These are phyloP conservation scores for Tiliacea citrago DNA, from an alignment of 2,888 invertebrate species.

Conservation along the genomic window DNA sequence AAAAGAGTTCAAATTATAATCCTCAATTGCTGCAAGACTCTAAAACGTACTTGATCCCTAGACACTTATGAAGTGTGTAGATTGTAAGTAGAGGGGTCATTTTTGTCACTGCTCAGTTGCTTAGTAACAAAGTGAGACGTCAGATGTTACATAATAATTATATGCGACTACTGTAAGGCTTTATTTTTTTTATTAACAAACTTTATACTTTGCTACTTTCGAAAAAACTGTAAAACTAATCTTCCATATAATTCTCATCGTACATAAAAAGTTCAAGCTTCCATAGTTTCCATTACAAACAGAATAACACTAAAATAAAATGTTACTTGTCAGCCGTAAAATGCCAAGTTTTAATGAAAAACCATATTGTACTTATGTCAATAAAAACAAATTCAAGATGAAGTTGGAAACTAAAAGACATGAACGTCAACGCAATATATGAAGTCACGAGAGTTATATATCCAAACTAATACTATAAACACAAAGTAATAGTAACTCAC, in stretches of 20 bases:
- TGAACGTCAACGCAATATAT: neutral
- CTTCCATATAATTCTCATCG: neutral
- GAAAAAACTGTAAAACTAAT: too few relatives aligned
- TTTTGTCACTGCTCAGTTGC: too few relatives aligned
- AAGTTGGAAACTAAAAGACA: constrained; percentile 1
- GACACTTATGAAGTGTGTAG: too few relatives aligned
- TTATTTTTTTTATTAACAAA: too few relatives aligned
- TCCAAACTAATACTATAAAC: neutral
- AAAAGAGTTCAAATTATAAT: too few relatives aligned
- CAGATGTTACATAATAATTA: too few relatives aligned
- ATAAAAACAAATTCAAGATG: constrained; percentile 20
- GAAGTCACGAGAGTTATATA: neutral
- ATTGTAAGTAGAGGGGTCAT: too few relatives aligned
- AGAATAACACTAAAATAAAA: constrained; percentile 4
- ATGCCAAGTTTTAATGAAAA: constrained; percentile 12
- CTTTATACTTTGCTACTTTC: too few relatives aligned
- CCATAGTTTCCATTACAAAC: neutral
- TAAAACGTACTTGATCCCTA: too few relatives aligned
- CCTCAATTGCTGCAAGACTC: too few relatives aligned
- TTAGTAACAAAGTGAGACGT: too few relatives aligned
- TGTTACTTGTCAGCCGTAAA: neutral
- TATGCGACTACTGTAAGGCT: too few relatives aligned
- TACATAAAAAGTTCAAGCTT: neutral
- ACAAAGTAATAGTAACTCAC: neutral
- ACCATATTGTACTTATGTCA: neutral